Evolutionary conservation across 2,113 vertebrate species (phyloP).

Genomic region (Platanista minor): DNA sequence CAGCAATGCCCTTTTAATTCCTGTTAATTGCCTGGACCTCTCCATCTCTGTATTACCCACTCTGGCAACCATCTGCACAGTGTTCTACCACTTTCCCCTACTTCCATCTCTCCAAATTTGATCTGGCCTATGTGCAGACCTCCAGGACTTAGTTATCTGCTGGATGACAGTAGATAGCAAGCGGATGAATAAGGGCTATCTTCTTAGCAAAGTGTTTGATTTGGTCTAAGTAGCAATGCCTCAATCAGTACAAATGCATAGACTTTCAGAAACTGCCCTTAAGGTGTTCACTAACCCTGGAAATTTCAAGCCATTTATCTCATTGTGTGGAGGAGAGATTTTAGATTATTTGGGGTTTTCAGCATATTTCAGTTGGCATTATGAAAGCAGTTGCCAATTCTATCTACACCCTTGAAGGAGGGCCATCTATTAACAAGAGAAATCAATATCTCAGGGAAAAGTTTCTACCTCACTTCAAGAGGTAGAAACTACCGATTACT

Average conservation of each 20-base stretch:
- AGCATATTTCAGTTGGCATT: not conserved
- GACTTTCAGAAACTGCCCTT: not conserved
- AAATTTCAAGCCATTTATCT: conserved; percentile 16
- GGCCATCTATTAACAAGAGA: not conserved
- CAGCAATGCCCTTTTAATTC: not conserved
- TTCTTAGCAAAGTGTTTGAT: not conserved
- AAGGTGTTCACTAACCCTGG: not conserved
- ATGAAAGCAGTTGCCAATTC: not conserved
- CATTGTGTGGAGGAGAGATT: not conserved
- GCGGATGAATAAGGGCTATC: not conserved
- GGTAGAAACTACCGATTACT: not conserved
- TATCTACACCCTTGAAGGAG: not conserved
- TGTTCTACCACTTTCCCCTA: not conserved
- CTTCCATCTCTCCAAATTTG: not conserved
- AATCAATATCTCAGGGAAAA: not conserved
- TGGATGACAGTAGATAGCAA: not conserved
- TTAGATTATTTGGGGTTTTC: not conserved
- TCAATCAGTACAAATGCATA: not conserved
- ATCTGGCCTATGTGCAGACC: not conserved
- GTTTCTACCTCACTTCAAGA: not conserved
- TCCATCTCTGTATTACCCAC: not conserved
- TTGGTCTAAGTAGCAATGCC: not conserved
- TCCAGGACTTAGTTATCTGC: not conserved
- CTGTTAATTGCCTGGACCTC: not conserved
- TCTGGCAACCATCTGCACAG: not conserved